Base-by-base conservation (phyloP, 1,140 invertebrate species). In the Pomacea maculata region DNA sequence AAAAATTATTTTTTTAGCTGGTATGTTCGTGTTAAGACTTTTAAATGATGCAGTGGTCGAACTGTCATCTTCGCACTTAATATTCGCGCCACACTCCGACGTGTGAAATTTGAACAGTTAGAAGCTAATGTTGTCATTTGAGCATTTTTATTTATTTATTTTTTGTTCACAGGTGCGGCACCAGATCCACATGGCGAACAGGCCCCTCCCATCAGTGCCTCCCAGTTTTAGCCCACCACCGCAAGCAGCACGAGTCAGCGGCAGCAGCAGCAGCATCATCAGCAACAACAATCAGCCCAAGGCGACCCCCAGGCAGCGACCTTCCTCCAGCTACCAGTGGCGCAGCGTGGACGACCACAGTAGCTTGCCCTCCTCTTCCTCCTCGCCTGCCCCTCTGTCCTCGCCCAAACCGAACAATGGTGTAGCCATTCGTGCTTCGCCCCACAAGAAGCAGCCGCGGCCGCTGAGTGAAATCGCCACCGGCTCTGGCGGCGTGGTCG, bases 381-480 rank as follows among this genome's bases (percentile, higher is more conserved):
- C 68, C n/a, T 82, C 82, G 11, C 82, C 77, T 6, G 67, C 75
- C 14, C 78, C 78, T 5, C 78, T 82, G 52, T 80, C 78, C 15
- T 57, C 74, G 17, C 65, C 74, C 34, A 72, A 74, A 55, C 65
- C n/a, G 8, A 25, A 52, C 64, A 76, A 71, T 45, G 74, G 72
- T 10, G 82, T 83, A 25, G 75, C 45, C 75, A 70, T 83, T 7
- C 11, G 82, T 29, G 70, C 64, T 63, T 83, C 82, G 9, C 82
- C 82, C 19, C 45, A 68, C 12, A n/a, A 75, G 64, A 74, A 64
- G 34, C 82, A 80, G 68, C 45, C 79, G 25, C 79, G 82, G 45
- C 82, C 82, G 0, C 64, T 80, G 17, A 83, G 82, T 65, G 82
- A 83, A 67, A 83, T 83, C 74, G 82, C 82, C 52, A 80, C 79